A percentile compares a stretch with the other conserved stretches of the same genome.
phyloP scores from a whole-genome alignment of 1,140 invertebrate species.

The Drosophila carrolli region DNA sequence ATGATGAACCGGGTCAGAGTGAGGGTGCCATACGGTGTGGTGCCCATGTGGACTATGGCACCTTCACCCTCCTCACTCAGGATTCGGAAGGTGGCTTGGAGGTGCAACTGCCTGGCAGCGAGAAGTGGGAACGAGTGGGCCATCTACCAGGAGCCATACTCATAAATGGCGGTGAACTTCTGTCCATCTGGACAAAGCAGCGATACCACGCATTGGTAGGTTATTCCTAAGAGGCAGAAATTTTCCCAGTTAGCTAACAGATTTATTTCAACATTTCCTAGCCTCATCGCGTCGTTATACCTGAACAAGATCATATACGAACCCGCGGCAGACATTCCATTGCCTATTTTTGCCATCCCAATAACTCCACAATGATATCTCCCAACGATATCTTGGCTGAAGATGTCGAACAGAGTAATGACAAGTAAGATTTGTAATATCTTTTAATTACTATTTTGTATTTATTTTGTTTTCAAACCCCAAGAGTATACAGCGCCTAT shows the following conservation, averaged over 20 bases:
- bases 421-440: slow-evolving; percentile 59
- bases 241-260: background rate
- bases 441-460: background rate
- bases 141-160: slow-evolving; percentile 92
- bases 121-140: slow-evolving; percentile 91
- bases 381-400: slow-evolving; percentile 81
- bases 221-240: background rate
- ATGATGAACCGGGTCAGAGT: slow-evolving; percentile 85
- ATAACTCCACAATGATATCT: slow-evolving; percentile 86
- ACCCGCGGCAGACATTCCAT: slow-evolving; percentile 89
- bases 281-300: slow-evolving; percentile 90
- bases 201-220: slow-evolving; percentile 89
- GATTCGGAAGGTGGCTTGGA: slow-evolving; percentile 88
- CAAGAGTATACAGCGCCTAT: slow-evolving; percentile 87
- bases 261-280: slow-evolving; percentile 62
- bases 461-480: background rate
- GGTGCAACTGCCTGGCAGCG: slow-evolving; percentile 88
- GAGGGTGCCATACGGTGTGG: slow-evolving; percentile 88
- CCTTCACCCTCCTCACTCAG: slow-evolving; percentile 90
- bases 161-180: slow-evolving; percentile 91
- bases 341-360: slow-evolving; percentile 91
- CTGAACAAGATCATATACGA: slow-evolving; percentile 87
- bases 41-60: slow-evolving; percentile 90
- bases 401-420: slow-evolving; percentile 60
- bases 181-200: slow-evolving; percentile 91